These are phyloP conservation scores for Diglossa cyanea DNA, from an alignment of 2,797 vertebrate genomes.

Conservation along the genomic window DNA sequence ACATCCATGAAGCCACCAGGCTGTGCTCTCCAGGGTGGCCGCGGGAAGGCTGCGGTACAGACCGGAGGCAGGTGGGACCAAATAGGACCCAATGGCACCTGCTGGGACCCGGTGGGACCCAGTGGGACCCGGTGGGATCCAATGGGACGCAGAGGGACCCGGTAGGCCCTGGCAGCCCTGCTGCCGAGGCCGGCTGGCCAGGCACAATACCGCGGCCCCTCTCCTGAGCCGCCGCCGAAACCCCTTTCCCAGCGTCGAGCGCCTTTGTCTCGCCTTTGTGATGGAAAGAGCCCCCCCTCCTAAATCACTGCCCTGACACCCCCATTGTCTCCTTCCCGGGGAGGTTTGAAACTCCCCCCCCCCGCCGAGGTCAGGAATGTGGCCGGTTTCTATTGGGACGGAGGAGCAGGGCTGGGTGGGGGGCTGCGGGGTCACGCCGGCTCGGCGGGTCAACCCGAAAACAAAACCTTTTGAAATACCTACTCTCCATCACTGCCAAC, in stretches of 20 bases:
- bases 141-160: fast-evolving
- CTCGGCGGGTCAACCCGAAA: conserved; percentile 74
- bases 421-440: conserved; percentile 68
- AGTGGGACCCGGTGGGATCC: neutral
- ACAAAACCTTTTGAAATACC: conserved; percentile 82
- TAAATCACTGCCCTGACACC: conserved; percentile 81
- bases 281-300: conserved; percentile 76
- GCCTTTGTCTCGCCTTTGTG: conserved; percentile 79
- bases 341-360: conserved; percentile 75
- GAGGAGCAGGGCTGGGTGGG: conserved; percentile 73
- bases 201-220: neutral
- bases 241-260: conserved; percentile 64
- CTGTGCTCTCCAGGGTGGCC: neutral
- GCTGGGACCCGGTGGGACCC: neutral
- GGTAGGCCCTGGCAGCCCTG: neutral
- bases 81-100: neutral
- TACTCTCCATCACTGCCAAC: conserved; percentile 84
- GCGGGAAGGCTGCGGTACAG: fast-evolving
- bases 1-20: neutral
- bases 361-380: conserved; percentile 77
- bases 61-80: neutral
- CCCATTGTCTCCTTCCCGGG: conserved; percentile 75
- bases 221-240: conserved; percentile 37
- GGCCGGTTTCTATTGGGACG: conserved; percentile 75
- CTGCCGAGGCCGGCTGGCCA: neutral